Base-by-base conservation (phyloP, 2,888 invertebrate species). In the Pseudococcus jackbeardsleyi region DNA sequence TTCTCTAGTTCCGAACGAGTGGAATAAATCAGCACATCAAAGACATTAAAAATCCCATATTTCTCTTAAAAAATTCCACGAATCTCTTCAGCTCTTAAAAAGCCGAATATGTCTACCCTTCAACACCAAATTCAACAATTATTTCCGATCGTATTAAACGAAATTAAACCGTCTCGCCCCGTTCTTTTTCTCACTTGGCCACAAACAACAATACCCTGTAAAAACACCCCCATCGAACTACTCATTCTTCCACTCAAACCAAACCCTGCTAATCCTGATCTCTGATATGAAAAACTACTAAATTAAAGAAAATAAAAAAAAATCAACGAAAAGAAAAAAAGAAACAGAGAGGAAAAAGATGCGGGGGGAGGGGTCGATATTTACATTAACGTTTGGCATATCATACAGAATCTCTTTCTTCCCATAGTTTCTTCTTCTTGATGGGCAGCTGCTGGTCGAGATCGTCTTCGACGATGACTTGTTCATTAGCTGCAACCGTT, bases 381-480 rank as follows among this genome's bases (percentile, higher is more conserved):
- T 39, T 50, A 68, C n/a, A 50, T 86, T 72, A 46, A 46, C n/a
- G 46, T 72, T 42, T 86, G 19, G 33, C 22, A 64, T 72, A 86
- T 87, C 87, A 87, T 79, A 87, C 50, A 79, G 87, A 48, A 48
- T 87, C 87, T 79, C 87, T 46, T 79, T 87, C 87, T n/a, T 87
- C 87, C 87, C 87, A 87, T 39, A 87, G 54, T 87, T 87, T 87
- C 17, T 46, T 79, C 77, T 87, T 87, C 42, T 87, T 87, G n/a
- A 87, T 19, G 5, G 79, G 79, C 50, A 77, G 87, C 33, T 72
- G 87, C 46, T 86, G 86, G 42, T 86, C 72, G 33, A 42, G 46
- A 8, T 77, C 48, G 17, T 87, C 87, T 15, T 87, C 87, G 9
- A 50, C 87, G 54, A 87, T 42, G 22, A 79, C 48, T 50, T 77